Evolutionary conservation across 2,113 vertebrate species (phyloP), one percentile per base, ranked within the genome.

Genomic region (Upupa epops): DNA sequence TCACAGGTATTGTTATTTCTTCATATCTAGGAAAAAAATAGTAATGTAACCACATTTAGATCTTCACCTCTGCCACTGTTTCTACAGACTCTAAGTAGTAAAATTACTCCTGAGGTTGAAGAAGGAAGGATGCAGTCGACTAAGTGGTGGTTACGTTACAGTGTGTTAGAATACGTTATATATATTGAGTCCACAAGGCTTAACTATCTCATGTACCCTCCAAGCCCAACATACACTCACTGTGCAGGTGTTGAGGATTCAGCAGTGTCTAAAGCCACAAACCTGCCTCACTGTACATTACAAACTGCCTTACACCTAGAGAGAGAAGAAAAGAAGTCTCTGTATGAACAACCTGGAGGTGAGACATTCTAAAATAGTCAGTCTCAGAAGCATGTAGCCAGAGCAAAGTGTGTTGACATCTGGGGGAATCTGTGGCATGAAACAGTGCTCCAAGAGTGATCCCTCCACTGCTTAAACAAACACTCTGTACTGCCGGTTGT

Each of bases 321-420:
- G 45, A n/a, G 9, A 11, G 51, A 22, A 78, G 42, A 51, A 2
- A 45, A 0, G 2, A 54, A 72, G 29, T 5, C 37, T 48, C 11
- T 5, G 6, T 3, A 7, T 2, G 37, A 79, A 64, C 45, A 42
- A 16, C 24, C 21, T 19, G 25, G 19, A 51, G 63, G 8, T 1
- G 19, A 64, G 22, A 55, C 21, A 26, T n/a, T 45, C 56, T 61
- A 4, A 4, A 4, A 29, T 10, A 40, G 3, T 5, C 59, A 71
- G 0, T 60, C 19, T 46, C 65, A 31, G 14, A 29, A 26, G 6
- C 48, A 29, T 1, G 16, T 4, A 74, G 36, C 42, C 58, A 60
- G 13, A 72, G 42, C 54, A 58, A 16, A 51, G 17, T 0, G 0
- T 3, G 3, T 19, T 28, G 17, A 31, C 1, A 2, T 24, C 26